These are phyloP conservation scores for silkworm (Bombyx mori) DNA, from an alignment of 1,140 invertebrate species.

Conservation along the genomic window DNA sequence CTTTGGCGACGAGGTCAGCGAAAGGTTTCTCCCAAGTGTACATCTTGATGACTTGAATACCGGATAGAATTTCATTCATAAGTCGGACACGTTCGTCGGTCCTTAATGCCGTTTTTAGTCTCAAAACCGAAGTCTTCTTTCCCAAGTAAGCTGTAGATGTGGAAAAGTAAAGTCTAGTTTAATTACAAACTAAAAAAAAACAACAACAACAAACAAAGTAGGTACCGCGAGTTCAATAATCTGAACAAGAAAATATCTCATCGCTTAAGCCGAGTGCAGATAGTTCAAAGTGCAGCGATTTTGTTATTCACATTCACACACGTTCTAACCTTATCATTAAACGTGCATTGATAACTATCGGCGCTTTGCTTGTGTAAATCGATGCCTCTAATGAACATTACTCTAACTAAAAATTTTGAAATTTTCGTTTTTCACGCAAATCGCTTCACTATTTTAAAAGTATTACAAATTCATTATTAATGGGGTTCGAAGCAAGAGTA, in stretches of 20 bases:
- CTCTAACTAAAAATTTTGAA: too few species aligned
- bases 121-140: constrained; percentile 69
- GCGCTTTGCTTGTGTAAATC: too few species aligned
- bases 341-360: too few species aligned
- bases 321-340: too few species aligned
- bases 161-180: not conserved
- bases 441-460: too few species aligned
- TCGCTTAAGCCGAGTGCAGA: too few species aligned
- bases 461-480: too few species aligned
- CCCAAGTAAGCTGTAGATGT: constrained; percentile 66
- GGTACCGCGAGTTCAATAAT: not conserved
- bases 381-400: too few species aligned
- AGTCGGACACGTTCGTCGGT: constrained; percentile 87
- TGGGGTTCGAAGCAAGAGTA: too few species aligned
- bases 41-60: constrained; percentile 86
- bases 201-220: not conserved
- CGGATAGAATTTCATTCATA: constrained; percentile 87
- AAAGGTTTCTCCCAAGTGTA: constrained; percentile 85
- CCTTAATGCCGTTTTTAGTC: constrained; percentile 73
- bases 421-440: too few species aligned
- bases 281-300: too few species aligned
- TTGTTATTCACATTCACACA: too few species aligned
- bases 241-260: not conserved
- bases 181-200: not conserved
- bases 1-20: constrained; percentile 73